Base-by-base conservation (phyloP, 2,888 invertebrate species). In the Drosophila mulleri region DNA sequence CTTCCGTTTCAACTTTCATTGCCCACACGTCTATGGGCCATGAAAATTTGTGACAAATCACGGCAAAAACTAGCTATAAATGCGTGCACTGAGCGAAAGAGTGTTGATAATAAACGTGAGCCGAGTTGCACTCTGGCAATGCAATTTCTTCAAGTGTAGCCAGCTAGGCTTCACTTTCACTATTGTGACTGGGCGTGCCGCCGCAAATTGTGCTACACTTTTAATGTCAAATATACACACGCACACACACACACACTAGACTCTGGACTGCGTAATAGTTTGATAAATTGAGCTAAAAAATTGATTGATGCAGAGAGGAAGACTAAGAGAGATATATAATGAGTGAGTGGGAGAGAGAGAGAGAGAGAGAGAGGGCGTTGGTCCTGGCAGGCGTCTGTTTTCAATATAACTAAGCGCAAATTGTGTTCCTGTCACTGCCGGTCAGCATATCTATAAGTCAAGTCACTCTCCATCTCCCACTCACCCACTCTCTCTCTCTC, bases 231-330 rank as follows among this genome's bases (percentile, higher is more conserved):
- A 59, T 80, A 41, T 29, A 41, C 26, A 11, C 53, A 52, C 18
- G 6, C 20, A 26, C n/a, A 14, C n/a, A 11, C 53, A 50, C 18
- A 18, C 16, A 18, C n/a, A 9, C n/a, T 32, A 3, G 32, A 41
- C 26, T 12, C 39, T 4, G 16, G 29, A 45, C 53, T 63, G 41
- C 54, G 85, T 76, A 87, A 84, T 84, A 84, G 84, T 88, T 81
- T 90, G 89, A 88, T 90, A 90, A 82, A 90, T 90, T 86, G 80
- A 64, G 63, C 65, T 64, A 77, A 81, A 83, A 88, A 88, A 78
- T 88, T 89, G 89, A 90, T 90, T 90, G 89, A 89, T 89, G 84
- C 32, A 39, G 44, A 29, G 41, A 32, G 62, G 18, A 32, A 20
- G 35, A 18, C 44, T 50, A 48, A n/a, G 20, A 16, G 56, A 18